Evolutionary conservation across 2,113 vertebrate genomes (phyloP).

Genomic region (Galbula dea): DNA sequence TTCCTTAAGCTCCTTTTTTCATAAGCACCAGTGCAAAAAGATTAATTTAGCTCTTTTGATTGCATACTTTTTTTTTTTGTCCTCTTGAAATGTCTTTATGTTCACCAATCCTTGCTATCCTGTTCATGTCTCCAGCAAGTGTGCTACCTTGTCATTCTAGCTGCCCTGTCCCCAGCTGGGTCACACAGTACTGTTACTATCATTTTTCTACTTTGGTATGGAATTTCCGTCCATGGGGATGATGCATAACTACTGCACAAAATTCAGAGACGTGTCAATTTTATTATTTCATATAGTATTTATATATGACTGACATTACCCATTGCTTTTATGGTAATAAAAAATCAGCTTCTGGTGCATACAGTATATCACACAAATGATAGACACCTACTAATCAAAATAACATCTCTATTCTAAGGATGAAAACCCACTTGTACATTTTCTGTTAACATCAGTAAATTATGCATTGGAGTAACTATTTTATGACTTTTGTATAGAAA

Average conservation of each 20-base stretch:
- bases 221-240: not conserved
- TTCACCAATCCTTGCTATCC: not conserved
- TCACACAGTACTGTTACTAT: not conserved
- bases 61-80: not conserved
- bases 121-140: not conserved
- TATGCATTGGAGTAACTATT: not conserved
- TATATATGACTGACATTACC: not conserved
- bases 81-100: not conserved
- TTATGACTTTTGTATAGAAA: not conserved
- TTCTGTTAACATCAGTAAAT: not conserved
- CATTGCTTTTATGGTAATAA: not conserved
- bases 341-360: not conserved
- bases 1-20: not conserved
- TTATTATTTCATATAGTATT: not conserved
- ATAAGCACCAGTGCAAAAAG: not conserved
- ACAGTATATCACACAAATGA: not conserved
- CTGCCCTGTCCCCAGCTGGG: not conserved
- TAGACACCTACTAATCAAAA: not conserved
- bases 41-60: not conserved
- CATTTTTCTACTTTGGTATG: not conserved
- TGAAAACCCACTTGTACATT: not conserved
- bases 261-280: not conserved
- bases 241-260: not conserved
- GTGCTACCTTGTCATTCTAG: not conserved
- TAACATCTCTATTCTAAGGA: not conserved